Base-by-base conservation (phyloP, 1,140 invertebrate species). In the Argopecten irradians region DNA sequence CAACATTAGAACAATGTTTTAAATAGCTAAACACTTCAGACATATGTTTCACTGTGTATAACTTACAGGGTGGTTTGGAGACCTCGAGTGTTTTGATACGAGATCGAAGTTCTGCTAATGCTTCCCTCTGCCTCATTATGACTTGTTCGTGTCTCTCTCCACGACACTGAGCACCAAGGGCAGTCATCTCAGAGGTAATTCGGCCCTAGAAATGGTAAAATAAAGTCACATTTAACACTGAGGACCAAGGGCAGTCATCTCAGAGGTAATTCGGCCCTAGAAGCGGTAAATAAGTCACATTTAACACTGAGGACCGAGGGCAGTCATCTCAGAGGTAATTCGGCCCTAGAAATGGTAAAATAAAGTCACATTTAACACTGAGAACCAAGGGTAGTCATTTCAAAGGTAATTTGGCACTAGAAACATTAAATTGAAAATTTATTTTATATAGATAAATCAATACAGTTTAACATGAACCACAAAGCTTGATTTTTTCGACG, bases 81-180 rank as follows among this genome's bases (percentile, higher is more conserved):
- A 91, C 91, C 89, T 96, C 95, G 84, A 96, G 86, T 9, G 86
- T 87, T 91, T 95, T 95, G 34, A 95, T 90, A 82, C 94, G 90
- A 7, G 92, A 46, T 83, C 95, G 89, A 14, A 96, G 91, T 89
- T 96, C 95, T 35, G 94, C 92, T 22, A 96, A 87, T 33, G 95
- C 95, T 84, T 95, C 95, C 82, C 95, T 90, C 90, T 96, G 95
- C 84, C 95, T 91, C 2, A 89, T 89, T 43, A 96, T 96, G 28
- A 95, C 94, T 84, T 95, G 94, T 86, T 95, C 95, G 89, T 96
- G 95, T 35, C 95, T 87, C 88, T 96, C 95, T 7, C 95, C 95
- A 35, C 94, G 91, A 90, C 95, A 96, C 86, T 95, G 95, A 35
- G 94, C 94, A 34, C 95, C 95, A 34, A 95, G 89, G 55, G 94